phyloP scores from a whole-genome alignment of 2,888 invertebrate genomes.

The Taphrorychus bicolor region DNA sequence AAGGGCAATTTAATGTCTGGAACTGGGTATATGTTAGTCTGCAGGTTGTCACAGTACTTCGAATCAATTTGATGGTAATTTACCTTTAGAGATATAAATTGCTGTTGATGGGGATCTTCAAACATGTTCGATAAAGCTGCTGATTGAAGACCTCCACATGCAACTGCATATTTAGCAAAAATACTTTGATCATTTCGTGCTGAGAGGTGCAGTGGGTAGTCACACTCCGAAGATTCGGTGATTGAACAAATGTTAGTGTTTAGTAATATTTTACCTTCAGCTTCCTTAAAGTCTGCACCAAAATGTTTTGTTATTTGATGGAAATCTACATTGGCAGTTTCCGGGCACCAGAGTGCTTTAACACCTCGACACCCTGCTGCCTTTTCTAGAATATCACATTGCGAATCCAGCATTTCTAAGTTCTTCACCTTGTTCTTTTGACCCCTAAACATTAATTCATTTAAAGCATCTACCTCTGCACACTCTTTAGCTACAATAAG shows the following conservation, averaged over 20 bases:
- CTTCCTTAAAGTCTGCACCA: slow-evolving; percentile 75
- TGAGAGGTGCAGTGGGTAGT: slow-evolving; percentile 61
- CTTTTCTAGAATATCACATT: slow-evolving; percentile 42
- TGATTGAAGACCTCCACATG: slow-evolving; percentile 91
- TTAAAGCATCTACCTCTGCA: slow-evolving; percentile 71
- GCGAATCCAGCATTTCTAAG: slow-evolving; percentile 62
- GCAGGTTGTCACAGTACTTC: slow-evolving; percentile 76
- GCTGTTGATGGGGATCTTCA: slow-evolving; percentile 67
- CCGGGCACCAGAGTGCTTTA: slow-evolving; percentile 76
- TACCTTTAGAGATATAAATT: slow-evolving; percentile 91
- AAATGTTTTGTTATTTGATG: slow-evolving; percentile 79
- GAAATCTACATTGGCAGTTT: slow-evolving; percentile 91
- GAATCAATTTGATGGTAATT: slow-evolving; percentile 86
- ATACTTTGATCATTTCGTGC: slow-evolving; percentile 58
- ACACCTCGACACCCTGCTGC: slow-evolving; percentile 63
- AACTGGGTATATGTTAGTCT: slow-evolving; percentile 94
- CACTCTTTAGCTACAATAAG: slow-evolving; percentile 83
- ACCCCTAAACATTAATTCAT: slow-evolving; percentile 68
- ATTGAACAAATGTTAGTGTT: slow-evolving; percentile 70
- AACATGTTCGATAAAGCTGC: slow-evolving; percentile 84
- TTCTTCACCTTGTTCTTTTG: slow-evolving; percentile 62
- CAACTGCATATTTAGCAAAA: slow-evolving; percentile 78
- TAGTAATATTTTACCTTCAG: slow-evolving; percentile 76
- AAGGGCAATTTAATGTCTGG: slow-evolving; percentile 97
- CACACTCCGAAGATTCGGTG: slow-evolving; percentile 63